Base-by-base conservation (phyloP, 2,888 invertebrate genomes). In the Dryocosmus kuriphilus region DNA sequence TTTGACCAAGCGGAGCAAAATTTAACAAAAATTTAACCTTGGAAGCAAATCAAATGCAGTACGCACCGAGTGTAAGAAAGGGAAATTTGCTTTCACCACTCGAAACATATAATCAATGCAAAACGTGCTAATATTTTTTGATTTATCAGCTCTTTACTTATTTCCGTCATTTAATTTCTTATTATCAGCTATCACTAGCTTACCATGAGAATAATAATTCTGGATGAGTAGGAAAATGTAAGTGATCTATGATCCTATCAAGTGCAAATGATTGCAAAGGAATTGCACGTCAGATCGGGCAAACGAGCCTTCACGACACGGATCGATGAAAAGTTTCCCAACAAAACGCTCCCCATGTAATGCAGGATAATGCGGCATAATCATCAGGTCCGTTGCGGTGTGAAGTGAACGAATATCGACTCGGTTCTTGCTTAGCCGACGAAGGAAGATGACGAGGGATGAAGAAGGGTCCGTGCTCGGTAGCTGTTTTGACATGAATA, bases 401-500 rank as follows among this genome's bases (percentile, higher is more conserved):
- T 65, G 16, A 65, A 41, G 14, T 38, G 24, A 24, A 38, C 46
- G 41, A 16, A 46, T 51, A 24, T 67, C 41, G 46, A 67, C 24
- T 67, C n/a, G 27, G 19, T 71, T 71, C 71, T 51, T 71, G 51
- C 67, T 41, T 7, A 46, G 46, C 27, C 27, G 19, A 24, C 30
- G 51, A 41, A 51, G 46, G 51, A 71, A 71, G 51, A 71, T 71
- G 60, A 61, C 38, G 55, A 51, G 41, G 6, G 11, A 38, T 60
- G 46, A 76, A 27, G 57, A 67, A 67, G 24, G 30, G 38, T 30
- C 22, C 14, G 30, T 60, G 46, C 67, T 22, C 60, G 57, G 38
- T 46, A 65, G 86, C 84, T 85, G 86, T 90, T 90, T 90, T 89
- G 89, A 90, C 89, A 87, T 84, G 88, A 89, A 90, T 89, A 88